A percentile compares a stretch with the other conserved stretches of the same genome.
Evolutionary conservation across 2,797 vertebrate species (phyloP).

Genomic region (Eremophila alpestris): DNA sequence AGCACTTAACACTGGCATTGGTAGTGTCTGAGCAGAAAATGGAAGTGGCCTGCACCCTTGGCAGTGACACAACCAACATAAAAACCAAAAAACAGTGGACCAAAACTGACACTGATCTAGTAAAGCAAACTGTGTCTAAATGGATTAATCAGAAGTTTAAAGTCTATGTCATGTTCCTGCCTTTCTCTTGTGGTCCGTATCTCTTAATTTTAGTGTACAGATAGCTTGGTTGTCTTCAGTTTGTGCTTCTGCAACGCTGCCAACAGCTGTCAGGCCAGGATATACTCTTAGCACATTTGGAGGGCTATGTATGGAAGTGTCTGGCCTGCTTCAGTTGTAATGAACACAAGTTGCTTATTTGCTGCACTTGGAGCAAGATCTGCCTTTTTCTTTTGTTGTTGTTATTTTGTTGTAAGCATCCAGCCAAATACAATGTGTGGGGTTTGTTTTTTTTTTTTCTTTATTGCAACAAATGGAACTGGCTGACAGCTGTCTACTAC

Average conservation of each 20-base stretch:
- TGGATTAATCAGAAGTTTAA: not conserved
- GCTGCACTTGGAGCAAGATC: not conserved
- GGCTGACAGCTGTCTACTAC: not conserved
- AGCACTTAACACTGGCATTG: constrained; percentile 3
- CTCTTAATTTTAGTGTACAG: not conserved
- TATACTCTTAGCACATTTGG: not conserved
- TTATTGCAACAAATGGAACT: not conserved
- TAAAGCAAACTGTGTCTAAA: not conserved
- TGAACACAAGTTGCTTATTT: not conserved
- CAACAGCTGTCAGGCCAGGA: not conserved
- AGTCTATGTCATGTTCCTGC: not conserved
- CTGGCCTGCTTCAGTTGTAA: not conserved
- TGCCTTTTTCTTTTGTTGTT: not conserved
- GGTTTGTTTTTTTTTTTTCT: not conserved
- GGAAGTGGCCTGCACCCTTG: not conserved
- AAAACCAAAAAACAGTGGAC: not conserved
- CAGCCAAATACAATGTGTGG: not conserved
- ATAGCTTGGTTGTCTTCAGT: not conserved
- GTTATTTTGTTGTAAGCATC: not conserved
- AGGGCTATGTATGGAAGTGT: not conserved
- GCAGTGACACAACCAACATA: not conserved
- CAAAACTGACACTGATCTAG: not conserved
- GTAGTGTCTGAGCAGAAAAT: not conserved
- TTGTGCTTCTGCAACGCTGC: constrained; percentile 9
- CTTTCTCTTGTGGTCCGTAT: not conserved